These are phyloP conservation scores for Strigamia crassipes DNA, from an alignment of 2,888 invertebrate species.

Conservation along the genomic window DNA sequence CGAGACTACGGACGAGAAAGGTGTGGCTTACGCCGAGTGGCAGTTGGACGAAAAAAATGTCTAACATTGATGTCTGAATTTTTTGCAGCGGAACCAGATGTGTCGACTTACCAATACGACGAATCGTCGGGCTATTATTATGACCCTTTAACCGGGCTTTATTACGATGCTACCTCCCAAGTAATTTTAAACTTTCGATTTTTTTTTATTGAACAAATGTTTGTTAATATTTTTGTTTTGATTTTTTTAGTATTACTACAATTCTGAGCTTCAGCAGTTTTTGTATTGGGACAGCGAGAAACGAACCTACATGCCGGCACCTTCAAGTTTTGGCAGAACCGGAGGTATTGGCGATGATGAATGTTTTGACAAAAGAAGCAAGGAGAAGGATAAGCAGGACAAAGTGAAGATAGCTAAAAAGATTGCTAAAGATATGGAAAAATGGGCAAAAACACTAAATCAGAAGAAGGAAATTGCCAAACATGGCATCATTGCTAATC, in stretches of 20 bases:
- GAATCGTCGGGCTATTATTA: constrained; percentile 95
- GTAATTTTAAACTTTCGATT: neutral
- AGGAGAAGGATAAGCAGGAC: constrained; percentile 69
- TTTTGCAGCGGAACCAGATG: constrained; percentile 71
- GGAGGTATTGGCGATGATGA: constrained; percentile 32
- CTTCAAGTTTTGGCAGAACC: constrained; percentile 53
- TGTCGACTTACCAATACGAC: constrained; percentile 89
- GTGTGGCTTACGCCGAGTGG: neutral
- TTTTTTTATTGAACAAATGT: neutral
- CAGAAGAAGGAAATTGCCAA: constrained; percentile 82
- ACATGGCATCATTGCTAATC: constrained; percentile 59
- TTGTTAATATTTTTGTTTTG: neutral
- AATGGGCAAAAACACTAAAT: constrained; percentile 96
- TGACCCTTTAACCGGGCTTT: constrained; percentile 87
- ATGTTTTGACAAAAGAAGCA: constrained; percentile 68
- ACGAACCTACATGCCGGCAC: constrained; percentile 60
- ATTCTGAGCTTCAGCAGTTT: constrained; percentile 85
- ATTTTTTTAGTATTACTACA: constrained; percentile 80
- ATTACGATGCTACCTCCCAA: constrained; percentile 93
- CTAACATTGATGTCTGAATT: too few species aligned
- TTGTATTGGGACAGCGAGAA: constrained; percentile 86
- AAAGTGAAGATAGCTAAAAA: constrained; percentile 97
- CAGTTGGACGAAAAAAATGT: too few species aligned
- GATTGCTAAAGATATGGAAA: constrained; percentile 92
- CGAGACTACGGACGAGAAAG: neutral